A percentile compares a stretch with the other conserved stretches of the same genome.
Evolutionary conservation across 2,888 invertebrate genomes (phyloP).

Genomic region (Falcaria lacertinaria): DNA sequence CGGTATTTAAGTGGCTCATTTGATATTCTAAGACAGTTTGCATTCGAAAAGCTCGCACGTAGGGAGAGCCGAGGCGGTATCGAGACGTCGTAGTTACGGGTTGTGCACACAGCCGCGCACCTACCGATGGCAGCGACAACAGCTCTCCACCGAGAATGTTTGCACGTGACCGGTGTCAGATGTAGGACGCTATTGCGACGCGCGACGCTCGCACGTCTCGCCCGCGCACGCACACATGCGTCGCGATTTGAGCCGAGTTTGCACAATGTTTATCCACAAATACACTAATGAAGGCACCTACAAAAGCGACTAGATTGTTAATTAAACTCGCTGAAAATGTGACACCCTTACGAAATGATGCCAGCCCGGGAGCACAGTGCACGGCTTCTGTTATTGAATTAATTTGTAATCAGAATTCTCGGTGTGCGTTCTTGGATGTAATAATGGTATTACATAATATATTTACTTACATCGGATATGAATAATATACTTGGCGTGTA

Average conservation of each 20-base stretch:
- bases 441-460: slow-evolving; percentile 56
- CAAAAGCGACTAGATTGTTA: slow-evolving; percentile 79
- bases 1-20: slow-evolving; percentile 78
- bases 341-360: slow-evolving; percentile 77
- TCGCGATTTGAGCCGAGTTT: slow-evolving; percentile 50
- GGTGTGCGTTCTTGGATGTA: slow-evolving; percentile 65
- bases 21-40: slow-evolving; percentile 78
- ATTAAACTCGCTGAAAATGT: slow-evolving; percentile 80
- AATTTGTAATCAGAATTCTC: slow-evolving; percentile 77
- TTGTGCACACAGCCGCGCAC: slow-evolving; percentile 32
- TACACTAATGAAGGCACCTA: slow-evolving; percentile 79
- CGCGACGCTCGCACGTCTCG: slow-evolving; percentile 19
- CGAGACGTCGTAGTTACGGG: slow-evolving; percentile 51
- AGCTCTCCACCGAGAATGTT: slow-evolving; percentile 30
- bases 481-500: not conserved
- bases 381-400: slow-evolving; percentile 76
- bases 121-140: slow-evolving; percentile 33
- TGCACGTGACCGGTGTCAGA: slow-evolving; percentile 38
- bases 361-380: slow-evolving; percentile 69
- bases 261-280: slow-evolving; percentile 77
- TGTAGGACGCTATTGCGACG: slow-evolving; percentile 16
- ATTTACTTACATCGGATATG: slow-evolving; percentile 30
- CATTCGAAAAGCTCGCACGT: slow-evolving; percentile 70
- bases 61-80: slow-evolving; percentile 47
- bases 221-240: slow-evolving; percentile 50